Evolutionary conservation across 2,797 vertebrate species (phyloP).

Genomic region (Hoplostethus mediterraneus): DNA sequence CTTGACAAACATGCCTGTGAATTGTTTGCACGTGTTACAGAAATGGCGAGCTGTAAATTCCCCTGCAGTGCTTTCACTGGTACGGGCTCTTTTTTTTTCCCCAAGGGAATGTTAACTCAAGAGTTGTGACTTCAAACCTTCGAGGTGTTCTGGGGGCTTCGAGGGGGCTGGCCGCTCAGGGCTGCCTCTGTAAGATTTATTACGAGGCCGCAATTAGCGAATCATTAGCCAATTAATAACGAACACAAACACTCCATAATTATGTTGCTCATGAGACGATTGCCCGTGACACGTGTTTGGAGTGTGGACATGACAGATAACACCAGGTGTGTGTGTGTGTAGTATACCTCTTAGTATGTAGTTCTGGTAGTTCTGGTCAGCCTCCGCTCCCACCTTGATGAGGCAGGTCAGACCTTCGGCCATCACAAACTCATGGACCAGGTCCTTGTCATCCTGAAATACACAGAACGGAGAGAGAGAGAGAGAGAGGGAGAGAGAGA

Average conservation of each 20-base stretch:
- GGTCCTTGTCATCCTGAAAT: conserved; percentile 95
- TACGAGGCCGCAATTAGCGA: conserved; percentile 14
- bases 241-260: conserved; percentile 27
- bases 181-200: neutral
- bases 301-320: conserved; percentile 11
- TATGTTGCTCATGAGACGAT: conserved; percentile 18
- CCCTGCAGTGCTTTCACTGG: conserved; percentile 4
- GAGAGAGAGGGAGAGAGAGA: neutral
- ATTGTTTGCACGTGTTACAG: neutral
- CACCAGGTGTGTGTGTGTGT: conserved; percentile 5
- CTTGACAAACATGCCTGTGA: conserved; percentile 11
- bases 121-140: neutral
- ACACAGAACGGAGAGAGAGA: neutral
- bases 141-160: no score
- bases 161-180: neutral
- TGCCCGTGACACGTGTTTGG: conserved; percentile 30
- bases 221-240: conserved; percentile 26
- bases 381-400: conserved; percentile 96
- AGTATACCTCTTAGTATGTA: conserved; percentile 94
- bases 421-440: conserved; percentile 97
- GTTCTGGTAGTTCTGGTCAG: conserved; percentile 98
- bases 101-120: neutral
- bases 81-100: neutral
- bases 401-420: conserved; percentile 95
- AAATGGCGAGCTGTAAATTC: conserved; percentile 11